Evolutionary conservation across 1,140 invertebrate species (phyloP).

Genomic region (Drosophila grimshawi): DNA sequence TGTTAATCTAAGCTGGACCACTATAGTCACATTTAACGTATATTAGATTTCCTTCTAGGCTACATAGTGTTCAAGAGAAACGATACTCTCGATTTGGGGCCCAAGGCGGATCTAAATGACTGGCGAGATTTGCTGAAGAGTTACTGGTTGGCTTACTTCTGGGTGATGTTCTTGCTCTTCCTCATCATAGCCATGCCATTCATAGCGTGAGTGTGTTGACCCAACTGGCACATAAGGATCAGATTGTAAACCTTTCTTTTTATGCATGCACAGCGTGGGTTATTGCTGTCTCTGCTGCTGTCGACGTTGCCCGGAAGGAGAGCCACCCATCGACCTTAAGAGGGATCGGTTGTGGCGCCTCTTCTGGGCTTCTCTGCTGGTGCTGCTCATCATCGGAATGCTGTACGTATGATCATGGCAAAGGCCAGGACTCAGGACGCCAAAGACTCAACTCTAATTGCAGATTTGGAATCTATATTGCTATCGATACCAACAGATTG

Average conservation of each 20-base stretch:
- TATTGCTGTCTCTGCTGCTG: slow-evolving; percentile 95
- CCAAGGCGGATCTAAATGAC: slow-evolving; percentile 84
- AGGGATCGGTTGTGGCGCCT: slow-evolving; percentile 92
- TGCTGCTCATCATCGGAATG: slow-evolving; percentile 89
- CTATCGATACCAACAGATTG: slow-evolving; percentile 93
- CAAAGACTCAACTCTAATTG: slow-evolving; percentile 14
- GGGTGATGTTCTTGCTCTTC: slow-evolving; percentile 86
- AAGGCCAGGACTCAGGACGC: no score
- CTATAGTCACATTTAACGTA: background rate
- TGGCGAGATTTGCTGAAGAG: slow-evolving; percentile 86
- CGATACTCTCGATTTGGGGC: slow-evolving; percentile 61
- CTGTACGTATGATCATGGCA: slow-evolving; percentile 87
- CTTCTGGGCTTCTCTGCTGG: slow-evolving; percentile 89
- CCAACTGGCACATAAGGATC: background rate
- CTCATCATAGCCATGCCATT: slow-evolving; percentile 88
- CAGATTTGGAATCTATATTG: slow-evolving; percentile 92
- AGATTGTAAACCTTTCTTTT: slow-evolving; percentile 20
- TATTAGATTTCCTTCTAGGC: slow-evolving; percentile 39
- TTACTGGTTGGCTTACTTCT: slow-evolving; percentile 86
- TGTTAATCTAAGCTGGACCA: background rate
- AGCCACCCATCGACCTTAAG: slow-evolving; percentile 91
- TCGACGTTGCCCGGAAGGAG: slow-evolving; percentile 90
- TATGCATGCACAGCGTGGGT: slow-evolving; percentile 85
- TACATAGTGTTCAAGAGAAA: slow-evolving; percentile 60
- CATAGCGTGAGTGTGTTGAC: slow-evolving; percentile 85